phyloP scores from a whole-genome alignment of 2,113 vertebrate species.

The Catagonus wagneri region DNA sequence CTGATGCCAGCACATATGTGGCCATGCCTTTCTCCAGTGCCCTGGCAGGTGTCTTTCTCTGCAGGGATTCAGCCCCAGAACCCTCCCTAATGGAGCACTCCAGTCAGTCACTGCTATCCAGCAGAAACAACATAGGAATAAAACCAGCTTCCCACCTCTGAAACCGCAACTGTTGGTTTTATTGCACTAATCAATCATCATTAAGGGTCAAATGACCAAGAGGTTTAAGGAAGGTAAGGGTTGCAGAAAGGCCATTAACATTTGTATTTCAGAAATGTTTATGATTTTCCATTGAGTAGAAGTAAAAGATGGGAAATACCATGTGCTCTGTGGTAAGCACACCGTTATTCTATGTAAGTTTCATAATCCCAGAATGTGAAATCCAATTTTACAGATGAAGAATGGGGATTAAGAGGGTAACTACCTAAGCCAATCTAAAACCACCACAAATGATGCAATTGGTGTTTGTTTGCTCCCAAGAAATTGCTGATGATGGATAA shows the following conservation, averaged over 20 bases:
- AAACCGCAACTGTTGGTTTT: not conserved
- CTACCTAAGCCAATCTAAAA: not conserved
- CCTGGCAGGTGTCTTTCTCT: not conserved
- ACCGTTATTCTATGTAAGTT: not conserved
- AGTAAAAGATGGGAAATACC: not conserved
- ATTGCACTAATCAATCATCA: not conserved
- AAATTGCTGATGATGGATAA: not conserved
- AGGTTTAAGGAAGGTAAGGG: not conserved
- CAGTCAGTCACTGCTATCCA: not conserved
- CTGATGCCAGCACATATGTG: rapidly evolving
- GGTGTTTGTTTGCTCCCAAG: not conserved
- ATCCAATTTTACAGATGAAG: not conserved
- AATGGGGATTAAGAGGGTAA: not conserved
- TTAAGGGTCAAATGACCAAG: not conserved
- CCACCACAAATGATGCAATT: not conserved
- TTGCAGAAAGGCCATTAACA: not conserved
- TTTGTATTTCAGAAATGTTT: not conserved
- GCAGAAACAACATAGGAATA: not conserved
- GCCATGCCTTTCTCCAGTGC: not conserved
- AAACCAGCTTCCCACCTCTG: not conserved
- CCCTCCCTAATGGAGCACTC: not conserved
- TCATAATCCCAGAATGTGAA: not conserved
- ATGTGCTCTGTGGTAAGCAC: not conserved
- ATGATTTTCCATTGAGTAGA: not conserved
- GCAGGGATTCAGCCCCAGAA: not conserved